These are phyloP conservation scores for Drosophila recens DNA, from an alignment of 2,888 invertebrate genomes.

Conservation along the genomic window DNA sequence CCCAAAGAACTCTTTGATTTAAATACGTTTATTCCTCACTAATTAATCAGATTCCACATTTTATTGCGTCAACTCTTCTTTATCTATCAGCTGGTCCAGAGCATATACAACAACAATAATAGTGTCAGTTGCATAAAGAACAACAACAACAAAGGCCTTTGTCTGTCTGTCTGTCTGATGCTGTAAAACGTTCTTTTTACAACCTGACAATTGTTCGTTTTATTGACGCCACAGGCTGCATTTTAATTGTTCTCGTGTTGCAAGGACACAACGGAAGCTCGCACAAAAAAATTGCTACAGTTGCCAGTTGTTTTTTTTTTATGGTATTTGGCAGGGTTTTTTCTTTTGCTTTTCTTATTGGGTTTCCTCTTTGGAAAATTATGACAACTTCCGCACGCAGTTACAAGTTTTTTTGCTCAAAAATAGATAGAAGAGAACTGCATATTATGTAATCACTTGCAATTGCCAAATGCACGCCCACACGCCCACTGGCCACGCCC, in stretches of 20 bases:
- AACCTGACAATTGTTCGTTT: slow-evolving; percentile 67
- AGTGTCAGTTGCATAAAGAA: neutral
- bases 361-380: slow-evolving; percentile 21
- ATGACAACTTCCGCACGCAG: slow-evolving; percentile 60
- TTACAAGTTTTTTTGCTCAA: slow-evolving; percentile 30
- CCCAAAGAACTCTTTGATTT: no score
- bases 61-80: neutral
- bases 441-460: slow-evolving; percentile 63
- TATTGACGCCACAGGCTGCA: slow-evolving; percentile 67
- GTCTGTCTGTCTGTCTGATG: slow-evolving; percentile 13
- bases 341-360: slow-evolving; percentile 7
- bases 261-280: slow-evolving; percentile 31
- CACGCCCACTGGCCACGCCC: slow-evolving; percentile 11
- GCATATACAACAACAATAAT: neutral
- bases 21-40: neutral
- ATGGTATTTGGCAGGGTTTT: slow-evolving; percentile 38
- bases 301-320: slow-evolving; percentile 30
- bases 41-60: slow-evolving; percentile 6
- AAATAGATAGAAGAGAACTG: slow-evolving; percentile 10
- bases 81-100: neutral
- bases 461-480: slow-evolving; percentile 32
- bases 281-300: slow-evolving; percentile 14
- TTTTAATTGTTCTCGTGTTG: slow-evolving; percentile 71
- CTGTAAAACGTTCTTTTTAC: slow-evolving; percentile 56
- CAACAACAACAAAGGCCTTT: slow-evolving; percentile 8